Percentiles rank a stretch among this genome's conserved stretches.
Conservation (phyloP, 2,113 vertebrate species). For the Eulacestoma nigropectus region DNA sequence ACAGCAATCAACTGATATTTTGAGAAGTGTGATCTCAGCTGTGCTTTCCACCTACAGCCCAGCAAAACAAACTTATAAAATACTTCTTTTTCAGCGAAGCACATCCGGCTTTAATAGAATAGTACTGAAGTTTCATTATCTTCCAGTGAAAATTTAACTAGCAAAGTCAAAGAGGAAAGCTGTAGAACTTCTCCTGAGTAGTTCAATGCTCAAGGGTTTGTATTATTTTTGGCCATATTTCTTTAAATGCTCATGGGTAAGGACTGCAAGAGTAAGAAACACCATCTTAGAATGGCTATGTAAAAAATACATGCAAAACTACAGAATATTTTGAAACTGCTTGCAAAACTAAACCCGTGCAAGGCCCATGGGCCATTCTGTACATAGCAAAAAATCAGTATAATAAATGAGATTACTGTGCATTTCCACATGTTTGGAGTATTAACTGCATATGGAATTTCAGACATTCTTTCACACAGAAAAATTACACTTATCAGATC, state of each 20-base stretch:
- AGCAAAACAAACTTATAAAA: slow-evolving; percentile 52
- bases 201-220: neutral
- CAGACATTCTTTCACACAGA: neutral
- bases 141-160: neutral
- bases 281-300: neutral
- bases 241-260: neutral
- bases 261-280: neutral
- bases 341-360: neutral
- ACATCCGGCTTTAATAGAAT: slow-evolving; percentile 13
- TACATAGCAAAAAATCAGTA: neutral
- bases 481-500: neutral
- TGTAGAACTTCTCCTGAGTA: neutral
- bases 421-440: neutral
- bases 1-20: slow-evolving; percentile 36
- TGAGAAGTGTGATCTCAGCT: slow-evolving; percentile 39
- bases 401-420: neutral
- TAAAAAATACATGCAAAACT: neutral
- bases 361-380: neutral
- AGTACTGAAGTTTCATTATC: neutral
- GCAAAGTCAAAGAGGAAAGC: neutral
- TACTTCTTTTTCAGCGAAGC: slow-evolving; percentile 18
- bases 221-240: neutral
- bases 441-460: neutral
- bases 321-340: neutral
- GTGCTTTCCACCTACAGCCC: slow-evolving; percentile 17